Evolutionary conservation across 2,888 invertebrate genomes (phyloP).

Genomic region (Gryllus longicercus): DNA sequence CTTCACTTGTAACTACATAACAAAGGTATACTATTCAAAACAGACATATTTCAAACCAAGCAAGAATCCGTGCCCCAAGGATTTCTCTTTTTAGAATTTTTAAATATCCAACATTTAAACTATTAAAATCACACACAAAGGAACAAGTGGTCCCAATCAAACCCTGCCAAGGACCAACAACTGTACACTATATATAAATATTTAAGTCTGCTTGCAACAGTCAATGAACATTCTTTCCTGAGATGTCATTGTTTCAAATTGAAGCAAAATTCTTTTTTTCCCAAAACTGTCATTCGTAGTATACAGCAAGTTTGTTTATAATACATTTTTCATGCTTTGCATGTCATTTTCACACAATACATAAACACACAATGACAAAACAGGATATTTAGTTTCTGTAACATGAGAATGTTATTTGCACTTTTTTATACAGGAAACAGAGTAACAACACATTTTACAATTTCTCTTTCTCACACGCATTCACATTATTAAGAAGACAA

Average conservation of each 20-base stretch:
- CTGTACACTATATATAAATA: conserved; percentile 18
- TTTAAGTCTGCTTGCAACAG: conserved; percentile 9
- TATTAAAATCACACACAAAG: conserved; percentile 25
- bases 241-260: conserved; percentile 9
- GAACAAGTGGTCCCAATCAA: conserved; percentile 35
- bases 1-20: background rate
- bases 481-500: background rate
- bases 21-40: background rate
- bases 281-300: background rate
- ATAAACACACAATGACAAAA: conserved; percentile 11
- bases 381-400: background rate
- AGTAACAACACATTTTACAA: conserved; percentile 17
- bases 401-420: background rate
- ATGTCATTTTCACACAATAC: background rate
- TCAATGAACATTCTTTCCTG: conserved; percentile 17
- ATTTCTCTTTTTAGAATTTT: background rate
- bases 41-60: background rate
- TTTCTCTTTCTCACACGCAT: background rate
- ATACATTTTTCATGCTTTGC: background rate
- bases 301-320: background rate
- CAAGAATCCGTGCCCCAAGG: background rate
- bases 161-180: conserved; percentile 33
- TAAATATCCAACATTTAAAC: conserved; percentile 7
- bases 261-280: background rate
- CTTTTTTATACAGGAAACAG: background rate